Evolutionary conservation across 2,888 invertebrate genomes (phyloP).

Genomic region (Drosophila neonasuta): DNA sequence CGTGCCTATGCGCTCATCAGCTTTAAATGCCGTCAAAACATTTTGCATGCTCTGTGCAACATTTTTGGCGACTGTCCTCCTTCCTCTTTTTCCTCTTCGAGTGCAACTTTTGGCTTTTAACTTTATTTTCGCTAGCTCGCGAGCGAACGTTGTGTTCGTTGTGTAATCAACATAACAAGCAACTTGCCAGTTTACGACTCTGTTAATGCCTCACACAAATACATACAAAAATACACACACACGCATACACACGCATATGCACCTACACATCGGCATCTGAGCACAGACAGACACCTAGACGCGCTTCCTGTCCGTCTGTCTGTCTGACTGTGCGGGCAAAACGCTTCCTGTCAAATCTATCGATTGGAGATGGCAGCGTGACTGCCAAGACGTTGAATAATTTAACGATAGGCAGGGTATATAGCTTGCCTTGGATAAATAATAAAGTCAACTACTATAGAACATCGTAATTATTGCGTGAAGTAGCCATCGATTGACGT

Average conservation of each 20-base stretch:
- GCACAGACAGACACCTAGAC: slow-evolving; percentile 61
- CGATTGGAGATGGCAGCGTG: slow-evolving; percentile 49
- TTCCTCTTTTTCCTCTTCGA: slow-evolving; percentile 35
- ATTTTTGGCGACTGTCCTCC: not conserved
- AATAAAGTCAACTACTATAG: not conserved
- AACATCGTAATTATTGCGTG: not conserved
- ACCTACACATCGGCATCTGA: slow-evolving; percentile 17
- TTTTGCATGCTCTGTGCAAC: slow-evolving; percentile 1
- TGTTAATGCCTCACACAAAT: slow-evolving; percentile 66
- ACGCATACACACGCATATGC: slow-evolving; percentile 6
- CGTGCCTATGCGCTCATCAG: slow-evolving; percentile 49
- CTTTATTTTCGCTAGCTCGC: slow-evolving; percentile 56
- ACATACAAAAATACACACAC: slow-evolving; percentile 15
- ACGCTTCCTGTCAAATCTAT: slow-evolving; percentile 70
- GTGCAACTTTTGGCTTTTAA: slow-evolving; percentile 50
- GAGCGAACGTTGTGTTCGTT: slow-evolving; percentile 21
- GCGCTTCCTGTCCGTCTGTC: slow-evolving; percentile 68
- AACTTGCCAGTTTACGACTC: slow-evolving; percentile 75
- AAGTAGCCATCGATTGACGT: not conserved
- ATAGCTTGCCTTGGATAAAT: not conserved
- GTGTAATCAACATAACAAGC: slow-evolving; percentile 77
- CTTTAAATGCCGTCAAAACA: slow-evolving; percentile 28
- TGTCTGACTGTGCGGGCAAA: slow-evolving; percentile 61
- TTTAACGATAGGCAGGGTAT: not conserved
- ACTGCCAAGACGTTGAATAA: not conserved